These are phyloP conservation scores for Lagorchestes hirsutus DNA, from an alignment of 2,797 vertebrate species.

Conservation along the genomic window DNA sequence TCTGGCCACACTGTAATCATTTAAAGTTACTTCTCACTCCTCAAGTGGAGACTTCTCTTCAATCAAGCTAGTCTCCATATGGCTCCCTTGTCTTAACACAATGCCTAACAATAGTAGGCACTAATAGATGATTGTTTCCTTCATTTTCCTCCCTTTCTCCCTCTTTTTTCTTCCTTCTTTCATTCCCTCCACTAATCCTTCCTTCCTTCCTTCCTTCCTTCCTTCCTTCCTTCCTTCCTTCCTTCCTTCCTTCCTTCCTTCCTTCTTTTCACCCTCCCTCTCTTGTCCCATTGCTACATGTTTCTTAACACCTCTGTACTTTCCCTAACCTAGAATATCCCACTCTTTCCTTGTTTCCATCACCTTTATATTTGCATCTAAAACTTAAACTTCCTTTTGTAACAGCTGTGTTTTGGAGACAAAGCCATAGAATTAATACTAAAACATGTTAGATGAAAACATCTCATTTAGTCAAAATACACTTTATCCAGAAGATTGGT, in stretches of 20 bases:
- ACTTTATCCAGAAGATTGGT: background rate
- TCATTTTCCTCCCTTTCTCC: background rate
- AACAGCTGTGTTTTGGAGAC: background rate
- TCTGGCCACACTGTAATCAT: background rate
- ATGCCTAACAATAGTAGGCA: background rate
- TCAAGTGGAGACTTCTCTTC: background rate
- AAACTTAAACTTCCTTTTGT: background rate
- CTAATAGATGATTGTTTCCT: background rate
- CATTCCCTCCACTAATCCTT: no score
- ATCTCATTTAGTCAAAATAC: background rate
- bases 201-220: no score
- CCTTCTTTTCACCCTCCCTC: no score
- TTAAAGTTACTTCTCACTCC: background rate
- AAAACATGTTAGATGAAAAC: background rate
- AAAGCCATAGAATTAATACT: background rate
- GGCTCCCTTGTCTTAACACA: background rate
- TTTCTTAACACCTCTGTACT: background rate
- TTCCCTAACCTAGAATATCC: background rate
- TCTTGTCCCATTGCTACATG: background rate
- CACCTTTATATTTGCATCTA: background rate
- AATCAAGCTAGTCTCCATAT: background rate
- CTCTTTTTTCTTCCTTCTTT: no score
- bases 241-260: background rate
- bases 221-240: no score
- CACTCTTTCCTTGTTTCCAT: background rate